Conservation (phyloP, 2,888 invertebrate species). For the Tetragonisca angustula region DNA sequence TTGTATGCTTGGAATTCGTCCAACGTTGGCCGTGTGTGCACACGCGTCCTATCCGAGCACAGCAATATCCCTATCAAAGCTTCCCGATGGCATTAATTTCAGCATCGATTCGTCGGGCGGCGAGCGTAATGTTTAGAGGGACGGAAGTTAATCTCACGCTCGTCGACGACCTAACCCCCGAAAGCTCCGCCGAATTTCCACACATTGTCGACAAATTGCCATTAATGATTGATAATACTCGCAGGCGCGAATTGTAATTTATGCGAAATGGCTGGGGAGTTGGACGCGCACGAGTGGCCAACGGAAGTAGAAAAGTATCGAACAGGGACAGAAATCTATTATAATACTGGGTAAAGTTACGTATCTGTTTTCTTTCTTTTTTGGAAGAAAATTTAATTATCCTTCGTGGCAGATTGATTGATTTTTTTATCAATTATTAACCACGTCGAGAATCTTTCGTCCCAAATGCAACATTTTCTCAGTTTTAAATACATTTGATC, state of each 20-base stretch:
- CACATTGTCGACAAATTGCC: slow-evolving; percentile 21
- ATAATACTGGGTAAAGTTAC: no score
- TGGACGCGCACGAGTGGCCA: not conserved
- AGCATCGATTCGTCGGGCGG: slow-evolving; percentile 40
- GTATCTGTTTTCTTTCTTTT: no score
- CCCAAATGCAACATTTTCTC: no score
- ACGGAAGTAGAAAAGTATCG: not conserved
- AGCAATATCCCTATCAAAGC: slow-evolving; percentile 58
- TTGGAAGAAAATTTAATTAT: no score
- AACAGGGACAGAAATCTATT: no score
- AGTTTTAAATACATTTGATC: no score
- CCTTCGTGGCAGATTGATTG: no score
- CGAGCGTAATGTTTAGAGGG: slow-evolving; percentile 49
- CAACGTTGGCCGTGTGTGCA: slow-evolving; percentile 23
- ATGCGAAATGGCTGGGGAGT: not conserved
- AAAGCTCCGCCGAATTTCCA: slow-evolving; percentile 10
- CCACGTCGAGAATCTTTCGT: no score
- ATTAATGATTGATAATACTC: slow-evolving; percentile 25
- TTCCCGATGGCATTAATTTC: slow-evolving; percentile 59
- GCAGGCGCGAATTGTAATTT: not conserved
- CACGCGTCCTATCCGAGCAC: not conserved
- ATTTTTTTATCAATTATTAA: no score
- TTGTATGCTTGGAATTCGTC: slow-evolving; percentile 44
- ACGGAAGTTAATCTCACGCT: slow-evolving; percentile 55
- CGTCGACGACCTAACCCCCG: slow-evolving; percentile 8